A percentile compares a stretch with the other conserved stretches of the same genome.
These are phyloP conservation scores for Oncorhynchus masou DNA, from an alignment of 2,113 vertebrate genomes.

Conservation along the genomic window DNA sequence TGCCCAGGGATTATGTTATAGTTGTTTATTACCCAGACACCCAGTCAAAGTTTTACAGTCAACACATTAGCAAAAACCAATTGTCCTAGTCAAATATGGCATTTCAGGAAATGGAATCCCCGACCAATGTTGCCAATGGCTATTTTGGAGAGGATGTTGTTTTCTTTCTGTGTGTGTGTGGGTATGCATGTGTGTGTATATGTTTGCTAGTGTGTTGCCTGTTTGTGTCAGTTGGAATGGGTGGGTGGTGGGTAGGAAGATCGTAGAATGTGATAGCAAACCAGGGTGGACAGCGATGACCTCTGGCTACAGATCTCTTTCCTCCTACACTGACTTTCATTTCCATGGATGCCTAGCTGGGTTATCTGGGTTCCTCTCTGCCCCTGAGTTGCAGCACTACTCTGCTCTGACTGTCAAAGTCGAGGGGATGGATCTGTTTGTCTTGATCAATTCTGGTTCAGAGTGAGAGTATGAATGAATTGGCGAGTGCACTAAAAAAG, in stretches of 20 bases:
- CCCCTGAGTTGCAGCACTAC: conserved; percentile 45
- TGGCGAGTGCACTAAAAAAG: too few species aligned
- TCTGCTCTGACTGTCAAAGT: conserved; percentile 52
- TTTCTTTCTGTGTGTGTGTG: conserved; percentile 10
- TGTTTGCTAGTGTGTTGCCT: background rate
- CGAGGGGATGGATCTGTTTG: conserved; percentile 44
- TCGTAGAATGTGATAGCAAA: conserved; percentile 45
- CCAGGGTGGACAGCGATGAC: conserved; percentile 32
- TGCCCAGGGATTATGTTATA: background rate
- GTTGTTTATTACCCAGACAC: background rate
- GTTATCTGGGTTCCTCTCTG: conserved; percentile 63
- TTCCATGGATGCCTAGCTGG: conserved; percentile 37
- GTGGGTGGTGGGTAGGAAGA: conserved; percentile 33
- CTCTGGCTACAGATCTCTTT: conserved; percentile 69
- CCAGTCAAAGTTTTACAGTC: background rate
- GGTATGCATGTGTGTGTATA: background rate
- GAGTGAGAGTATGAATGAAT: too few species aligned
- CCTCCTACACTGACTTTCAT: conserved; percentile 74
- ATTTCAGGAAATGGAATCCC: conserved; percentile 5
- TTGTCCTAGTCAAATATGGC: conserved; percentile 18
- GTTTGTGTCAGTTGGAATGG: background rate
- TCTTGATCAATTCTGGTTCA: conserved; percentile 41
- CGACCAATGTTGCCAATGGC: conserved; percentile 4
- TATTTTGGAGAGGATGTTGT: conserved; percentile 13
- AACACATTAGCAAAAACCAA: background rate